These are phyloP conservation scores for Rhagologus leucostigma DNA, from an alignment of 2,113 vertebrate genomes.

Conservation along the genomic window DNA sequence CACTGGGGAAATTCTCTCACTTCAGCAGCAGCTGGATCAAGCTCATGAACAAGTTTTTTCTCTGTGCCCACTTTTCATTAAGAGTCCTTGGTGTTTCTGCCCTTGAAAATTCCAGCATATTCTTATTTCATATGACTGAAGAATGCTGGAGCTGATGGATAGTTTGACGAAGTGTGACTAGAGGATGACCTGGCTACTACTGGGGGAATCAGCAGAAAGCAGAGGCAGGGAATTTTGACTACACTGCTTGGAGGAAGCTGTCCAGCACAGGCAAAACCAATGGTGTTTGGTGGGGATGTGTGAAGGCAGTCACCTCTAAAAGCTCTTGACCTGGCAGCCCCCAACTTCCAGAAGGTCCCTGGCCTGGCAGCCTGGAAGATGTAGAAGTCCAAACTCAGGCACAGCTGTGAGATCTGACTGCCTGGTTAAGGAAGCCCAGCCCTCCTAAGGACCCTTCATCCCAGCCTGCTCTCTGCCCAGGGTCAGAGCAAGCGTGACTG, in stretches of 20 bases:
- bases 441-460: neutral
- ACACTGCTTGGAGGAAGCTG: neutral
- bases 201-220: neutral
- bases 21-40: neutral
- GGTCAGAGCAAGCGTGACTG: rapidly evolving
- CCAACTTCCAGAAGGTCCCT: neutral
- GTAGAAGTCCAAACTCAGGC: neutral
- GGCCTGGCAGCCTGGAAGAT: neutral
- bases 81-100: neutral
- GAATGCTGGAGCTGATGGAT: neutral
- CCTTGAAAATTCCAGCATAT: neutral
- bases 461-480: rapidly evolving
- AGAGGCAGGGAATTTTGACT: neutral
- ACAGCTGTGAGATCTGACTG: neutral
- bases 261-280: rapidly evolving
- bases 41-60: no score
- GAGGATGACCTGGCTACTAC: neutral
- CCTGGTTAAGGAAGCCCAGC: neutral
- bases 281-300: neutral
- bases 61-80: neutral
- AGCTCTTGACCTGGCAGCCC: neutral
- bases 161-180: neutral
- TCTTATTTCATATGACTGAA: neutral
- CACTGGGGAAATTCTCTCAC: neutral
- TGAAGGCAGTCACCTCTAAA: neutral